Conservation (phyloP, 2,797 vertebrate genomes). For the Pogoniulus pusillus region DNA sequence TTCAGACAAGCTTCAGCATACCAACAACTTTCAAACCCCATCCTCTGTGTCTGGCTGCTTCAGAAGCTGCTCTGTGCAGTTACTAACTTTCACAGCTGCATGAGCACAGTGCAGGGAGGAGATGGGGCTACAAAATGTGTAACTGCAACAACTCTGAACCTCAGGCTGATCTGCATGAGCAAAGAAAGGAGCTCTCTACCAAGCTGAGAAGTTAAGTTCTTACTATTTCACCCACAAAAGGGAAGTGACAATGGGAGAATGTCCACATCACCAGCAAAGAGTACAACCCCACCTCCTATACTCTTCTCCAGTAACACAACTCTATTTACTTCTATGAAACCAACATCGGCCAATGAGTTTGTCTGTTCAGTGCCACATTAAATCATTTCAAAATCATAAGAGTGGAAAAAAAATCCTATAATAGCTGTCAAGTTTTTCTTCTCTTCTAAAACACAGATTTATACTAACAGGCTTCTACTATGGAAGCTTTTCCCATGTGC, state of each 20-base stretch:
- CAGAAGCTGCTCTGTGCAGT: neutral
- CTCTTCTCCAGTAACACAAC: neutral
- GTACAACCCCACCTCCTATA: neutral
- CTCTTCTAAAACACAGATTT: neutral
- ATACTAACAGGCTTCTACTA: neutral
- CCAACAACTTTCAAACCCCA: neutral
- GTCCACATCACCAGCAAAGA: neutral
- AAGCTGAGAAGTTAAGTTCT: neutral
- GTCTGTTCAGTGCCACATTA: neutral
- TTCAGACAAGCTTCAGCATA: neutral
- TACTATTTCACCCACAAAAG: neutral
- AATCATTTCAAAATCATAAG: neutral
- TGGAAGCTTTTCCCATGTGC: neutral
- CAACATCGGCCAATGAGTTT: neutral
- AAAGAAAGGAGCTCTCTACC: neutral
- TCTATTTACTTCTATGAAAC: neutral
- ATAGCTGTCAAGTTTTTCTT: neutral
- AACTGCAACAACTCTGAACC: neutral
- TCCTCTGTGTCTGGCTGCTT: neutral
- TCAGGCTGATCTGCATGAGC: neutral
- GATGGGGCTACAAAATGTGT: accelerated
- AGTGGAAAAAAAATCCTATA: neutral
- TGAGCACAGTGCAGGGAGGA: neutral
- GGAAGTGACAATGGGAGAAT: neutral
- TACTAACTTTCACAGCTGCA: neutral